Base-by-base conservation (phyloP, 2,113 vertebrate species). In the Neodon shergylaensis region DNA sequence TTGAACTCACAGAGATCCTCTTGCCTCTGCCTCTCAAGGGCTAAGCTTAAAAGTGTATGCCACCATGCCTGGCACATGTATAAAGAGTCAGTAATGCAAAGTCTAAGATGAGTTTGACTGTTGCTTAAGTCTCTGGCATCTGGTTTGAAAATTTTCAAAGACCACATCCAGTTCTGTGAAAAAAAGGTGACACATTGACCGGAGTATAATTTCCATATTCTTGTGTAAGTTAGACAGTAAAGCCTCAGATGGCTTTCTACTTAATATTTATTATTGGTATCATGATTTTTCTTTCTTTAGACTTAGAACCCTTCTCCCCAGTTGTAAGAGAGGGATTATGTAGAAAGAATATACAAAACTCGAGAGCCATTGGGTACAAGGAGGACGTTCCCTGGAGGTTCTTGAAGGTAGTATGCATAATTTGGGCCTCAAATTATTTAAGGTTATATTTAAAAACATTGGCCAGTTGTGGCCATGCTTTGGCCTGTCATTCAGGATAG, bases 371-470 rank as follows among this genome's bases (percentile, higher is more conserved):
- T 47, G 85, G 61, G 52, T 54, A 24, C 8, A 31, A 65, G 14
- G 6, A 3, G 78, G 44, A 66, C 1, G 17, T 90, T 70, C 7
- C 52, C 16, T 83, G 22, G 5, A 31, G 52, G 9, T 66, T 47
- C 63, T 88, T 66, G 52, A 86, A 89, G 54, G 11, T 39, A 65
- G 17, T 95, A 21, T 94, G 22, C 36, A 77, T 58, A 90, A 76
- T 96, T 93, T 95, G 58, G 42, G 52, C 58, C 88, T 95, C 63
- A 94, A 90, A 81, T 16, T 49, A 84, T 83, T 91, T 92, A 90
- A 91, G 63, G 68, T 82, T 44, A 36, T 88, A 81, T 68, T 16
- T 1, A 17, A 92, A 81, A 95, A 93, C 28, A 54, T 36, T 94
- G 70, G 61, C 94, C 83, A 36, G 49, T 63, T 93, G 39, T 9